Evolutionary conservation across 2,113 vertebrate species (phyloP), one percentile per base, ranked within the genome.

Genomic region (Lepus europaeus): DNA sequence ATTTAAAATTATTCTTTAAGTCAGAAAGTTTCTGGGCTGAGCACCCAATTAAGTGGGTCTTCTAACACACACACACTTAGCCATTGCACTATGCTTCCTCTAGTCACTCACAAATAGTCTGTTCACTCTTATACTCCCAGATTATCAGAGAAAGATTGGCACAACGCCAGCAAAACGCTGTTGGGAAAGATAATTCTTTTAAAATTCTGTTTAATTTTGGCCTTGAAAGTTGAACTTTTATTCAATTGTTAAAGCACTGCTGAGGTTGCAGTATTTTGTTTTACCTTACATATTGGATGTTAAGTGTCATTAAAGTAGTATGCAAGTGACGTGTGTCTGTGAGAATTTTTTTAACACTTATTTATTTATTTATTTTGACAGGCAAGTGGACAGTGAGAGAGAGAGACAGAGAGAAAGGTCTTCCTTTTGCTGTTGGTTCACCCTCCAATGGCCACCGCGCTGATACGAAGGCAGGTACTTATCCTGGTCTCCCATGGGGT

Each of bases 251-350:
- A 68, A 91, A 86, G 14, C 56, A 59, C 56, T 17, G 13, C 17
- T 59, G 56, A 59, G 56, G 11, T 69, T 85, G 4, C 68, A 86
- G 0, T 80, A 79, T 84, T 91, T 89, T 59, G 89, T 72, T 91
- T 84, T 70, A 79, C 25, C 31, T 87, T 90, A 83, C 5, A 79
- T 74, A 66, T 2, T 53, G 39, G n/a, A 64, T 61, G 66, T 76
- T 66, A 79, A 87, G 83, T 14, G 2, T 1, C 7, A 79, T 90
- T 74, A 93, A 93, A 80, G 33, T 51, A 16, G 14, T 85, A 93
- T 93, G 68, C 23, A 93, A 87, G 88, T 93, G 56, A 77, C 93
- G 25, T 51, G 63, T 23, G 66, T 94, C 9, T 78, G 23, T 92
- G 63, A 91, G 74, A 36, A 93, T 73, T 90, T 91, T 36, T 36